Evolutionary conservation across 2,113 vertebrate species (phyloP).

Genomic region (Tragelaphus imberbis): DNA sequence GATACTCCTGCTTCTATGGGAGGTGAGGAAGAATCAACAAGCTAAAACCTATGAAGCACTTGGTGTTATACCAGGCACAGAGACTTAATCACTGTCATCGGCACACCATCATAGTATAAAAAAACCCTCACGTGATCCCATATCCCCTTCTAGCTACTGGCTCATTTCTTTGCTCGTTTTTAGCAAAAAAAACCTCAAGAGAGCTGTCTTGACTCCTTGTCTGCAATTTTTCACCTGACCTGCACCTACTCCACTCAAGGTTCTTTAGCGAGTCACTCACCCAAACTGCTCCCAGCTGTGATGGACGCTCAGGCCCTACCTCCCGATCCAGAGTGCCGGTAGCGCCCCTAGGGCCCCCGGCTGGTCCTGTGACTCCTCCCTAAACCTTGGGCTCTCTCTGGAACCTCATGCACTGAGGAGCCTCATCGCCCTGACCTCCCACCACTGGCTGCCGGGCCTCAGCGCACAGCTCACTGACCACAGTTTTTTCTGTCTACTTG

Average conservation of each 20-base stretch:
- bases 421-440: neutral
- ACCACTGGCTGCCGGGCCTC: neutral
- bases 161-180: neutral
- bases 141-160: neutral
- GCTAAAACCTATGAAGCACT: neutral
- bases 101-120: neutral
- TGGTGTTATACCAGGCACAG: neutral
- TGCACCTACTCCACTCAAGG: neutral
- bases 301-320: neutral
- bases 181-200: neutral
- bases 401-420: neutral
- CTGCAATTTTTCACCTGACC: neutral
- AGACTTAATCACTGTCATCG: too few relatives aligned
- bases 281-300: neutral
- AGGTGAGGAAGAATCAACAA: neutral
- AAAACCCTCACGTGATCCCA: neutral
- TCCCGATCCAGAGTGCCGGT: neutral
- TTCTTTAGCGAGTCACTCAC: neutral
- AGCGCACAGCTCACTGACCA: neutral
- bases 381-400: neutral
- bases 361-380: neutral
- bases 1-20: accelerated
- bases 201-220: neutral
- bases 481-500: neutral
- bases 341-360: neutral